Evolutionary conservation across 1,140 invertebrate species (phyloP), one percentile per base, ranked within the genome.

Genomic region (Drosophila setifemur): DNA sequence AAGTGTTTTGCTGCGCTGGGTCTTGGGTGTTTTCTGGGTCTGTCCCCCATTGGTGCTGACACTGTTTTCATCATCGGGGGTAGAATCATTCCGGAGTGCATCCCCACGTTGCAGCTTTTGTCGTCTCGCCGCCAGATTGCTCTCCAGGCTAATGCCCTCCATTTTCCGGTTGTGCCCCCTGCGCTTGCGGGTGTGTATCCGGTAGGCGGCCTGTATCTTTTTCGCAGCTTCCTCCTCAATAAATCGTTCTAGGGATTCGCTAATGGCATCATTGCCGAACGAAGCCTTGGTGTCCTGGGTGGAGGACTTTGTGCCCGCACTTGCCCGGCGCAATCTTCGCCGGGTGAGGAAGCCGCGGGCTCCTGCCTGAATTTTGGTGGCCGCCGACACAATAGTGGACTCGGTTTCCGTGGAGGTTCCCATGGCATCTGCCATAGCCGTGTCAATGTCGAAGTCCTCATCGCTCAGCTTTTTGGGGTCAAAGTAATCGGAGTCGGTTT

Each of bases 401-500:
- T 90, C 89, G 2, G 88, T 90, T 66, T 90, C 89, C 2, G 86
- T 89, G 8, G 89, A 90, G 8, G 86, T 89, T 0, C 78, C 81
- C 48, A 74, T 67, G 1, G 40, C 71, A 37, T 89, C 87, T 2
- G 77, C 74, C 63, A 90, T 69, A 4, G 85, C 87, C 4, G 89
- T 90, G n/a, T 88, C 73, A 25, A 89, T 53, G 19, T 83, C 75
- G n/a, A 81, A 76, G 49, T 90, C 85, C 45, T 88, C 76, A 3
- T 45, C 44, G 11, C 44, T 63, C 0, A 54, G 6, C 39, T 64
- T 74, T 4, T 39, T 57, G 3, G 73, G 63, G 42, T 88, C 64
- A 29, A 48, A 71, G 37, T 77, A 64, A 53, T 90, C 88, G 1
- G 89, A 90, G 45, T 90, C 89, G 0, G 86, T 73, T 53, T 90